Evolutionary conservation across 2,113 vertebrate genomes (phyloP), one percentile per base, ranked within the genome.

Genomic region (Oceanodroma tethys): DNA sequence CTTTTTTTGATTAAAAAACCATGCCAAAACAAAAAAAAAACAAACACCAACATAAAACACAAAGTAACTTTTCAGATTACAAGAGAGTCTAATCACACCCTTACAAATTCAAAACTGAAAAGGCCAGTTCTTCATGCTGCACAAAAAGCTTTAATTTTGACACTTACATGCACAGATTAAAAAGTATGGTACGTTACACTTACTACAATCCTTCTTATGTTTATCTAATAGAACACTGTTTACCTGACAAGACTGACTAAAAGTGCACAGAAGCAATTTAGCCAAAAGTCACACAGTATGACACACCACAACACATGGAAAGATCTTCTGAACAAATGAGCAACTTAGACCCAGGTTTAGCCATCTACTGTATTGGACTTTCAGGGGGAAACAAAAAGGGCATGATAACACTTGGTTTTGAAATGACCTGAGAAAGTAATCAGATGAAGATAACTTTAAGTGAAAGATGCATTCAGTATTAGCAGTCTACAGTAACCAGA

Each of bases 381-480:
- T 45, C 16, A 16, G 4, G 12, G 1, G n/a, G 9, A 3, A 2
- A 6, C 42, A 10, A 34, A 30, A 30, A 1, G 0, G 8, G 13
- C 22, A 53, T 14, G 29, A 7, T 27, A 52, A 52, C 19, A 82
- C 13, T 25, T 73, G 9, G 43, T 68, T 81, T 83, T 66, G 7
- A 67, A 58, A 78, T 78, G 42, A 74, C 22, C 26, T 59, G 21
- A 53, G 15, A 38, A 73, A 59, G 38, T n/a, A 78, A 84, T 9
- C 6, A 48, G 50, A 60, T 65, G 6, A 50, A 89, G 11, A 34
- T 16, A 32, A 13, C 50, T 67, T 80, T 2, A 73, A 56, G 15
- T 48, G 56, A 79, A 26, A 80, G 27, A 58, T 21, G 7, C 5
- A 42, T 38, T 87, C n/a, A 20, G 20, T 66, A 42, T 20, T 55